Evolutionary conservation across 2,797 vertebrate species (phyloP).

Genomic region (Morus bassanus): DNA sequence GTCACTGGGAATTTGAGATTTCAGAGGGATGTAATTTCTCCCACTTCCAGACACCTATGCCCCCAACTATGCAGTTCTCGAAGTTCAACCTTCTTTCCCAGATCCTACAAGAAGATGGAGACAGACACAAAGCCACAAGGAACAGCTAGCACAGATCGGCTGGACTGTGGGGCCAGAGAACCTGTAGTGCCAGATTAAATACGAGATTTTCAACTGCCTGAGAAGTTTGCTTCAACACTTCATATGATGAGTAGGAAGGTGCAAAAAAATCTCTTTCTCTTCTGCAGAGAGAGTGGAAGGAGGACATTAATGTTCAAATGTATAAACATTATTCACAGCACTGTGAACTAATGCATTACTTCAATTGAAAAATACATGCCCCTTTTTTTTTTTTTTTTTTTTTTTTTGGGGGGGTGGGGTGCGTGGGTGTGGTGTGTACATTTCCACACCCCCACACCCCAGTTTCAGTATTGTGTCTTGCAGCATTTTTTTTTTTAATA

Average conservation of each 20-base stretch:
- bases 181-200: not conserved
- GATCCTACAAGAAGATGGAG: not conserved
- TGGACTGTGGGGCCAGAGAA: not conserved
- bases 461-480: not conserved
- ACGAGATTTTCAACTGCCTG: not conserved
- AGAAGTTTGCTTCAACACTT: slow-evolving; percentile 33
- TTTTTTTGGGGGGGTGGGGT: not conserved
- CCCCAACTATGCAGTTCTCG: not conserved
- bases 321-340: not conserved
- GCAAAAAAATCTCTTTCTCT: slow-evolving; percentile 34
- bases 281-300: not conserved
- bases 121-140: not conserved
- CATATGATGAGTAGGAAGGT: slow-evolving; percentile 66
- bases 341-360: not conserved
- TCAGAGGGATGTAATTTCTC: not conserved
- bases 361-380: not conserved
- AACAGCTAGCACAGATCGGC: not conserved
- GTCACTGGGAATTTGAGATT: not conserved
- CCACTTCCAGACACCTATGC: not conserved
- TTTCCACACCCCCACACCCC: accelerated
- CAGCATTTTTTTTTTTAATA: not conserved
- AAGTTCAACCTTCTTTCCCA: not conserved
- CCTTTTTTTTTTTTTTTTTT: not conserved
- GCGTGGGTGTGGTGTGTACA: too few relatives aligned
- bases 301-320: slow-evolving; percentile 20